A percentile compares a stretch with the other conserved stretches of the same genome.
Evolutionary conservation across 2,797 vertebrate species (phyloP).

Genomic region (Tolypeutes matacus): DNA sequence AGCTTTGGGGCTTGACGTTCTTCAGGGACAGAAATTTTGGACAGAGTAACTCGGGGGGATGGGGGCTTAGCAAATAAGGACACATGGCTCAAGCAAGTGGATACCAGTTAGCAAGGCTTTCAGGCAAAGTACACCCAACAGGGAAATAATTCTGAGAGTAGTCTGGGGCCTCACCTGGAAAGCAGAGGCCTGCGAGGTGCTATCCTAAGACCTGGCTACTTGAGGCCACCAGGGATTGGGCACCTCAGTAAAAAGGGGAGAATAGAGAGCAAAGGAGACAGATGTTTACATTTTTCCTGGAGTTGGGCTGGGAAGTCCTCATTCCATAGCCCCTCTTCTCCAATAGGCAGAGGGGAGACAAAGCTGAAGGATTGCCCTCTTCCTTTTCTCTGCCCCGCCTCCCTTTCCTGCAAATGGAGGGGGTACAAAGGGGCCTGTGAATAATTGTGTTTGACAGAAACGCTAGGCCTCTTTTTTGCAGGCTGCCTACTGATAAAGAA

Average conservation of each 20-base stretch:
- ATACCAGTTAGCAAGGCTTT: constrained; percentile 40
- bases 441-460: constrained; percentile 53
- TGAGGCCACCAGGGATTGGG: not conserved
- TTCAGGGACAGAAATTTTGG: constrained; percentile 58
- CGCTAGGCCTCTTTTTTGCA: not conserved
- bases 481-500: not conserved
- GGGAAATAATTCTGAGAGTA: constrained; percentile 37
- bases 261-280: constrained; percentile 29
- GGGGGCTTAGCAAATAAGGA: constrained; percentile 57
- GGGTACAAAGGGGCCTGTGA: not conserved
- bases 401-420: constrained; percentile 9
- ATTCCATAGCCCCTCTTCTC: not conserved
- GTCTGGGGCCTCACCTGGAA: not conserved
- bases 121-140: constrained; percentile 18
- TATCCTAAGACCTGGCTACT: not conserved
- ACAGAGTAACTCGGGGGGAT: not conserved
- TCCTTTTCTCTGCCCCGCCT: not conserved
- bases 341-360: not conserved
- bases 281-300: constrained; percentile 42
- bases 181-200: constrained; percentile 38
- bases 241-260: constrained; percentile 39
- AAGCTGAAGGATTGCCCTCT: not conserved
- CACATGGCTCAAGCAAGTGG: constrained; percentile 48
- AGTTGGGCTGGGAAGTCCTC: not conserved
- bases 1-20: constrained; percentile 57